Evolutionary conservation across 2,113 vertebrate species (phyloP).

Genomic region (Malaclemys terrapin): DNA sequence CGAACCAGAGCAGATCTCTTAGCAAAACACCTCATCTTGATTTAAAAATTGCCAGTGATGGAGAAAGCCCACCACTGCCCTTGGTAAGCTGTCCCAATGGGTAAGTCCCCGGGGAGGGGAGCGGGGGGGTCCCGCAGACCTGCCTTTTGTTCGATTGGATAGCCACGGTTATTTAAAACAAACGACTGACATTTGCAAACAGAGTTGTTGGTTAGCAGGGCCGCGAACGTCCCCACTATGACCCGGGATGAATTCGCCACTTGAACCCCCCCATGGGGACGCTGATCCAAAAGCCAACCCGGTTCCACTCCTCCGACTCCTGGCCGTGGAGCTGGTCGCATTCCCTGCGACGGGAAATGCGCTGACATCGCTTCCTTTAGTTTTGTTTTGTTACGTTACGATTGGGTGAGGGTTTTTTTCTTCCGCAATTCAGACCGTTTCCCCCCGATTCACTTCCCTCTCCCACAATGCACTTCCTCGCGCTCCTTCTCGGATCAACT

Average conservation of each 20-base stretch:
- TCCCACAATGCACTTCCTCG: slow-evolving; percentile 89
- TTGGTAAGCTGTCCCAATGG: neutral
- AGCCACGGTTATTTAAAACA: slow-evolving; percentile 31
- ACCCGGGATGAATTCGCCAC: neutral
- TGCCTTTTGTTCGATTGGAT: rapidly evolving
- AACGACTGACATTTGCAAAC: neutral
- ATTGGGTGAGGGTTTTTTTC: slow-evolving; percentile 55
- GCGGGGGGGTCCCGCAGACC: neutral
- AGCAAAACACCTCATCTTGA: neutral
- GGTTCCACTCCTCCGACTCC: slow-evolving; percentile 63
- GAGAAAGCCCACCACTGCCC: neutral
- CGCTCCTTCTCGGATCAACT: slow-evolving; percentile 84
- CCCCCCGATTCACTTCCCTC: slow-evolving; percentile 81
- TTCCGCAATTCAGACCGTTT: slow-evolving; percentile 57
- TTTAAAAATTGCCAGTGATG: neutral
- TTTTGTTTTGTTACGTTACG: slow-evolving; percentile 53
- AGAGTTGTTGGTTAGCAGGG: slow-evolving; percentile 30
- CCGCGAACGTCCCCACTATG: neutral
- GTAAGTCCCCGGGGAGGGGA: neutral
- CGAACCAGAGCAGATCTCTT: neutral
- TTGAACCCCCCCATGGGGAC: neutral
- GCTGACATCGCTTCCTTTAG: slow-evolving; percentile 51
- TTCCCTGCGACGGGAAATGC: slow-evolving; percentile 68
- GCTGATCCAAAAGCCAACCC: slow-evolving; percentile 77
- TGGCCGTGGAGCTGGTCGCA: slow-evolving; percentile 77